A percentile compares a stretch with the other conserved stretches of the same genome.
Conservation (phyloP, 2,888 invertebrate species). For the Alcis repandata region DNA sequence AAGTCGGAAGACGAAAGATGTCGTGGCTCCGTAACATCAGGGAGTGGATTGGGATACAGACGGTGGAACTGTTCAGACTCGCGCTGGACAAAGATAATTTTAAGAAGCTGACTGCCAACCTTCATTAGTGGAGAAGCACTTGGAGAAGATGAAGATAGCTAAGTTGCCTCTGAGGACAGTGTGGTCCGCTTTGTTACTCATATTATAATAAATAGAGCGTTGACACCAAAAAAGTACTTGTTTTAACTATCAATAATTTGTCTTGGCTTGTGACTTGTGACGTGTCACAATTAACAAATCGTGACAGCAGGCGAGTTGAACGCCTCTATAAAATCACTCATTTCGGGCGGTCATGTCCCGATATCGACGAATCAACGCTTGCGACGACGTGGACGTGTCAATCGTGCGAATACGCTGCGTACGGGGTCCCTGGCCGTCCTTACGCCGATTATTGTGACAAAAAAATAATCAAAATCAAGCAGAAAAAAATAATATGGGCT, state of each 20-base stretch:
- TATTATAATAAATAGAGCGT: not conserved
- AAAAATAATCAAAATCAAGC: not conserved
- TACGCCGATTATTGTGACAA: not conserved
- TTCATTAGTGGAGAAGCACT: too few relatives aligned
- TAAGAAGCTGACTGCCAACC: too few relatives aligned
- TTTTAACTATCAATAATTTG: not conserved
- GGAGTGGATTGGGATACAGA: too few relatives aligned
- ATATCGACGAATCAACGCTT: conserved; percentile 30
- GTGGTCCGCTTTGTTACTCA: too few relatives aligned
- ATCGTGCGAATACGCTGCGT: not conserved
- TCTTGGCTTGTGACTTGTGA: not conserved
- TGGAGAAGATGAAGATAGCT: too few relatives aligned
- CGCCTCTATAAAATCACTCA: conserved; percentile 40
- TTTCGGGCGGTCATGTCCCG: conserved; percentile 40
- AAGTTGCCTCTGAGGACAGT: too few relatives aligned
- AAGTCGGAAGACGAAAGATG: too few relatives aligned
- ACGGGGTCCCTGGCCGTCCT: conserved; percentile 20
- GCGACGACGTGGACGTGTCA: not conserved
- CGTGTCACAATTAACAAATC: conserved; percentile 11
- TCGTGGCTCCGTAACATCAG: too few relatives aligned
- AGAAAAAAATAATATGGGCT: too few relatives aligned
- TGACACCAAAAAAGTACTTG: not conserved
- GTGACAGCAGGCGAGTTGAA: conserved; percentile 42
- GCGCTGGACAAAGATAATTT: too few relatives aligned
- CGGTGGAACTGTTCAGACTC: too few relatives aligned